A percentile compares a stretch with the other conserved stretches of the same genome.
phyloP scores from a whole-genome alignment of 2,113 vertebrate species.

The Paramisgurnus dabryanus region DNA sequence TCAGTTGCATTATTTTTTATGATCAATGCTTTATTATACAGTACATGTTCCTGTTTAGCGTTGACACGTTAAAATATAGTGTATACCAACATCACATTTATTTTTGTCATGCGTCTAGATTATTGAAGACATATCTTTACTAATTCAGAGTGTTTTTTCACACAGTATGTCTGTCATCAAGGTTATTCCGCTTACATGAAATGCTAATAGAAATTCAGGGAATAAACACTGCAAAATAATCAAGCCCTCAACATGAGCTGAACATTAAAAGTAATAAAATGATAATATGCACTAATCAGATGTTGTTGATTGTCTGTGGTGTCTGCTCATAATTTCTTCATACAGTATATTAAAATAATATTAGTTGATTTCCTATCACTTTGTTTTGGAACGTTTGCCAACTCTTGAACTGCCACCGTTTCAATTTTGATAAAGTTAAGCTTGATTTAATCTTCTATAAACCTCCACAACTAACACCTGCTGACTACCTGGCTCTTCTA shows the following conservation, averaged over 20 bases:
- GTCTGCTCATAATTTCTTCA: background rate
- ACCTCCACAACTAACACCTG: slow-evolving; percentile 22
- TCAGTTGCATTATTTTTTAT: slow-evolving; percentile 1
- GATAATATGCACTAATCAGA: slow-evolving; percentile 31
- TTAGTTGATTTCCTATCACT: background rate
- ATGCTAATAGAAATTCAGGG: slow-evolving; percentile 10
- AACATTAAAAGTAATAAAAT: slow-evolving; percentile 36
- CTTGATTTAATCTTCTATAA: slow-evolving; percentile 1
- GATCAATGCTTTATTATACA: background rate
- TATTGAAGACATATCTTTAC: background rate
- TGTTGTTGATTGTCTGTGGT: slow-evolving; percentile 11
- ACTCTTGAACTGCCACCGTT: background rate
- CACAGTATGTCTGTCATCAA: slow-evolving; percentile 22
- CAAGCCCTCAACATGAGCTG: slow-evolving; percentile 25
- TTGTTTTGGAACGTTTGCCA: background rate
- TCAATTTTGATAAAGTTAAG: background rate
- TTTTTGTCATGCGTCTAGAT: background rate
- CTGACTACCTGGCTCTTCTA: slow-evolving; percentile 11
- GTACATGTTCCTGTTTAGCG: background rate
- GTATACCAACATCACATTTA: background rate
- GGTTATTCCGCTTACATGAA: slow-evolving; percentile 17
- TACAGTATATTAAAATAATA: background rate
- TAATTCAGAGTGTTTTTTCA: background rate
- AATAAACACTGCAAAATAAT: slow-evolving; percentile 32
- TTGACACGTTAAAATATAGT: slow-evolving; percentile 23